Evolutionary conservation across 2,888 invertebrate species (phyloP), one percentile per base, ranked within the genome.

Genomic region (Leptodirus hochenwartii): DNA sequence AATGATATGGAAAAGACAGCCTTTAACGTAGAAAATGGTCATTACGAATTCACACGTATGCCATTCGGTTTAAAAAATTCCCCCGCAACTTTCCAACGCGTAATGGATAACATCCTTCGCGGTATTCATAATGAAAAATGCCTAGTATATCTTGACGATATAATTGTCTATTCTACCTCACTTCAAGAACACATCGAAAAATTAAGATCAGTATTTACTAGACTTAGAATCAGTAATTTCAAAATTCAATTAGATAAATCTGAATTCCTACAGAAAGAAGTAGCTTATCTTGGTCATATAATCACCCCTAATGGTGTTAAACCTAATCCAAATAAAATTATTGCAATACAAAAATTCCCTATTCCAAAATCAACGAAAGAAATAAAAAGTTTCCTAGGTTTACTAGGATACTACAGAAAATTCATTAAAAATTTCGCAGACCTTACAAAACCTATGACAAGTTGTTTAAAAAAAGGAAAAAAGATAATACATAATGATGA

Each of bases 61-160:
- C 41, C 41, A 4, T 34, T 42, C 15, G 39, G 39, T 15, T 29
- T 41, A 14, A 39, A 36, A 31, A 38, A 34, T 23, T 37, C 37
- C 6, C 41, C 41, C 3, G 15, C 24, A 13, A 37, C 34, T 3
- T 39, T 42, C 23, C 40, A 39, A 25, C 23, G 37, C 5, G n/a
- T 39, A 3, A 43, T 40, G 41, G 32, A 37, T 17, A 44, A 38
- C 30, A 42, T 54, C 0, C 33, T 54, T 4, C 22, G 41, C 15
- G 50, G 49, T 2, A 22, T 52, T 10, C 43, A 44, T 37, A 44
- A 45, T 2, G 33, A 40, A 4, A 40, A 46, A 37, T 50, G 46
- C 29, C 37, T 50, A 5, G 43, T 49, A 1, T 51, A 50, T 27
- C 17, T 50, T 6, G 50, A 51, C 30, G 51, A 49, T 30, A 42